Evolutionary conservation across 2,888 invertebrate genomes (phyloP).

Genomic region (Rhagonycha lutea): DNA sequence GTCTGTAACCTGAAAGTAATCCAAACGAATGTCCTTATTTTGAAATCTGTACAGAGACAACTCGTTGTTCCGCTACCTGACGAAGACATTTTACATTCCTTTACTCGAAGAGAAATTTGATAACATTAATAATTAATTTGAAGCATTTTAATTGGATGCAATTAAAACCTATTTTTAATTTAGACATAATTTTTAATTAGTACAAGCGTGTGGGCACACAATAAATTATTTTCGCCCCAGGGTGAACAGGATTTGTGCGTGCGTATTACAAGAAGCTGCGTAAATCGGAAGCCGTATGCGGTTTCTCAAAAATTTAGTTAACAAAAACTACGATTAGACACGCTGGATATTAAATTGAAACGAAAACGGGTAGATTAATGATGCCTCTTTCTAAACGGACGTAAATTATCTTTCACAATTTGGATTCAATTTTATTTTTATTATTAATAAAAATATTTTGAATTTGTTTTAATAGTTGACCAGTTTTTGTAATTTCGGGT

Average conservation of each 20-base stretch:
- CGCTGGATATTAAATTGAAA: neutral
- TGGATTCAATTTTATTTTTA: neutral
- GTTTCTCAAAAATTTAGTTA: conserved; percentile 9
- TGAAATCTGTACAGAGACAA: neutral
- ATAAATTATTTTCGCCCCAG: conserved; percentile 13
- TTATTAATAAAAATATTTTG: neutral
- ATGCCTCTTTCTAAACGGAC: neutral
- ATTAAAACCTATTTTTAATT: neutral
- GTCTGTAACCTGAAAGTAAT: neutral
- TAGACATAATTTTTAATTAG: neutral
- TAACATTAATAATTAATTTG: neutral
- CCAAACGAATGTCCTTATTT: neutral
- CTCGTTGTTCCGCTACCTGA: neutral
- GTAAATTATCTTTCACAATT: neutral
- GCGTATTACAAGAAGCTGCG: conserved; percentile 26
- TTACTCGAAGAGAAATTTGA: neutral
- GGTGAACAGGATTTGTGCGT: conserved; percentile 18
- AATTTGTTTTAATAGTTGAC: neutral
- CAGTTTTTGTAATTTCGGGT: conserved; percentile 10
- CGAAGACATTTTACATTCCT: neutral
- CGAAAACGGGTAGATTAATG: neutral
- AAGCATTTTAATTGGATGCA: neutral
- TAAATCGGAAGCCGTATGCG: conserved; percentile 21
- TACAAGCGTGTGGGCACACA: conserved; percentile 4
- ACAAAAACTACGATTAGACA: conserved; percentile 13